These are phyloP conservation scores for Limosa lapponica DNA, from an alignment of 2,797 vertebrate genomes.

Conservation along the genomic window DNA sequence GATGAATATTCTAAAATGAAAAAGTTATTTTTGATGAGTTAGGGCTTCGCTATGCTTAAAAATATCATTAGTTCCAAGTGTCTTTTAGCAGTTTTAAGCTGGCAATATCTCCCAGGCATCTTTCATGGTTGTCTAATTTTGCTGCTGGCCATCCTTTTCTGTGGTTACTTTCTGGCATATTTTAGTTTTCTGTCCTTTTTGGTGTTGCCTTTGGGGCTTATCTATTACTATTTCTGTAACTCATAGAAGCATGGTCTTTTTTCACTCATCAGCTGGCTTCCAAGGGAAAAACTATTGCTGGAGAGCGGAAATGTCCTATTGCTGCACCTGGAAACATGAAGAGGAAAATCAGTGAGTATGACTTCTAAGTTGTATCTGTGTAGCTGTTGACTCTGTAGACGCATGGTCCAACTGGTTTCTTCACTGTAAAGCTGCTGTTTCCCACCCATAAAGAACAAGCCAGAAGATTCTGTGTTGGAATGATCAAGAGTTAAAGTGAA, in stretches of 20 bases:
- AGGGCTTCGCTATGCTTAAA: neutral
- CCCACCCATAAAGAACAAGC: neutral
- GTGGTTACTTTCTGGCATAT: neutral
- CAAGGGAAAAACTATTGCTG: slow-evolving; percentile 81
- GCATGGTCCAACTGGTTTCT: neutral
- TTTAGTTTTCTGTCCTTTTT: slow-evolving; percentile 6
- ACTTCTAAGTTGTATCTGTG: neutral
- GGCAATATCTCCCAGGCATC: neutral
- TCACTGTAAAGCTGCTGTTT: neutral
- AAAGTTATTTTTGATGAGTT: neutral
- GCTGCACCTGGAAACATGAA: slow-evolving; percentile 84
- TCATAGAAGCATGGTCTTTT: neutral
- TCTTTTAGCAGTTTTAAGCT: neutral
- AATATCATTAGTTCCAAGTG: neutral
- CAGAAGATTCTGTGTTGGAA: neutral
- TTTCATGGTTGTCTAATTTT: neutral
- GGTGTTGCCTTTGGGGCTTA: slow-evolving; percentile 39
- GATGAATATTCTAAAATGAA: neutral
- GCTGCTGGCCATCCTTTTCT: neutral
- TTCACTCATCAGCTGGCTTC: slow-evolving; percentile 88
- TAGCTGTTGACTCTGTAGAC: neutral
- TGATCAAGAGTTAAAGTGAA: neutral
- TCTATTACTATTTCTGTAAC: slow-evolving; percentile 27
- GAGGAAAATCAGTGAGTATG: slow-evolving; percentile 92
- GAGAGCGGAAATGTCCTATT: slow-evolving; percentile 77